Percentiles rank a stretch among this genome's conserved stretches.
Conservation (phyloP, 1,140 invertebrate genomes). For the Hycleus phaleratus region DNA sequence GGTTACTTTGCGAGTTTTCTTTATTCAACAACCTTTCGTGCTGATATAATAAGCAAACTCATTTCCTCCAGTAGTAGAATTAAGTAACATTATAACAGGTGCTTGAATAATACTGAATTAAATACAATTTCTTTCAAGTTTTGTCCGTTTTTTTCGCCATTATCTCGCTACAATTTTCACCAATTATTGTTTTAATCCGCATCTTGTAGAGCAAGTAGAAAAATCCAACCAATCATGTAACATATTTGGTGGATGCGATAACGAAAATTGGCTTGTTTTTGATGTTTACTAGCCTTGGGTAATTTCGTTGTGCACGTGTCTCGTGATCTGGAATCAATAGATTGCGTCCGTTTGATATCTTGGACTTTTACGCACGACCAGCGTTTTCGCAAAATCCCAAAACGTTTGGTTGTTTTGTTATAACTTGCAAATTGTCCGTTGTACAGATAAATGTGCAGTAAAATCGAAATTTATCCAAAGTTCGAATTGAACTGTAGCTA, state of each 20-base stretch:
- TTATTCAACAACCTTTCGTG: slow-evolving; percentile 5
- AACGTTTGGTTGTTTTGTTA: background rate
- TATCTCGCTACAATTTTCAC: no score
- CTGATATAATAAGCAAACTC: slow-evolving; percentile 3
- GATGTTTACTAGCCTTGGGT: slow-evolving; percentile 15
- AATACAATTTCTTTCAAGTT: background rate
- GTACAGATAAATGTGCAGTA: no score
- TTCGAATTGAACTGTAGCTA: no score
- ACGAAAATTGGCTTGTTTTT: slow-evolving; percentile 18
- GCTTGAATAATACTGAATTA: background rate
- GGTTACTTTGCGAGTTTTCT: slow-evolving; percentile 6
- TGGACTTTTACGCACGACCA: slow-evolving; percentile 12
- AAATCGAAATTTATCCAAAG: no score
- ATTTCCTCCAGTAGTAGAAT: slow-evolving; percentile 1
- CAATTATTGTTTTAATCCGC: no score
- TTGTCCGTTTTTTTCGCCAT: no score
- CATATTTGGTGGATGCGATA: slow-evolving; percentile 12
- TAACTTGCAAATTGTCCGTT: no score
- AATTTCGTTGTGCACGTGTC: slow-evolving; percentile 14
- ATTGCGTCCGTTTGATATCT: slow-evolving; percentile 18
- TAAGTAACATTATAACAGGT: background rate
- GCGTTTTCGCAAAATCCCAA: slow-evolving; percentile 7
- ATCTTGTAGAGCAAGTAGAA: background rate
- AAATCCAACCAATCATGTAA: background rate
- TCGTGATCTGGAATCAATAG: slow-evolving; percentile 19